phyloP scores from a whole-genome alignment of 2,888 invertebrate species.

The Pristionchus mayeri region DNA sequence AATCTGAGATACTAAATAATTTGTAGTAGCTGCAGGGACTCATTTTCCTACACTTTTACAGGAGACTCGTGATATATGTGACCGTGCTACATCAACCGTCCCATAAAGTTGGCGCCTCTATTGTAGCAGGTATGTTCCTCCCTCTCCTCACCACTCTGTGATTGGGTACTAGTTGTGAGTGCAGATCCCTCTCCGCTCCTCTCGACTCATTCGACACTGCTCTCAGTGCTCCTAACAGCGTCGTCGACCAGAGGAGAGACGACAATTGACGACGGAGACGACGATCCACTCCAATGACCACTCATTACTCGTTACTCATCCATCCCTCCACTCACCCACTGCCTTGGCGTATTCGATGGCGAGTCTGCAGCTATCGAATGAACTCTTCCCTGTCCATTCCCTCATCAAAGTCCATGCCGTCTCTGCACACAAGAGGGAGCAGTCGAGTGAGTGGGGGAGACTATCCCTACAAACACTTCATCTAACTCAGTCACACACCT shows the following conservation, averaged over 20 bases:
- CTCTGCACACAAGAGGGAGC: slow-evolving; percentile 37
- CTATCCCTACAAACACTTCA: neutral
- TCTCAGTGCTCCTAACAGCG: slow-evolving; percentile 19
- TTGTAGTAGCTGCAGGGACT: too few relatives aligned
- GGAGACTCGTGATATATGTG: too few relatives aligned
- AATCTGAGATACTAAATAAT: too few relatives aligned
- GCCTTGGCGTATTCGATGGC: slow-evolving; percentile 30
- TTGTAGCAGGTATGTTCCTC: neutral
- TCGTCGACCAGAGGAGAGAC: slow-evolving; percentile 25
- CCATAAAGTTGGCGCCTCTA: neutral
- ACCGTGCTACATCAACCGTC: too few relatives aligned
- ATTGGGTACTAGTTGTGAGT: slow-evolving; percentile 42
- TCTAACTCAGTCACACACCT: too few relatives aligned
- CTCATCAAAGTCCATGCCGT: slow-evolving; percentile 34
- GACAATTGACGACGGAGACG: neutral
- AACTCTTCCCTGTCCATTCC: slow-evolving; percentile 49
- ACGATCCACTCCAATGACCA: neutral
- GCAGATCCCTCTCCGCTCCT: slow-evolving; percentile 48
- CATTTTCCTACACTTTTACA: too few relatives aligned
- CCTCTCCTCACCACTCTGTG: slow-evolving; percentile 25
- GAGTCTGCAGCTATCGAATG: slow-evolving; percentile 10
- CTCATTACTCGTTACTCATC: too few relatives aligned
- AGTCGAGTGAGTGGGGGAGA: slow-evolving; percentile 32
- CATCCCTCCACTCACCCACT: neutral
- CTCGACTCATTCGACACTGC: slow-evolving; percentile 40